Conservation (phyloP, 2,888 invertebrate species). For the Drosophila monieri region DNA sequence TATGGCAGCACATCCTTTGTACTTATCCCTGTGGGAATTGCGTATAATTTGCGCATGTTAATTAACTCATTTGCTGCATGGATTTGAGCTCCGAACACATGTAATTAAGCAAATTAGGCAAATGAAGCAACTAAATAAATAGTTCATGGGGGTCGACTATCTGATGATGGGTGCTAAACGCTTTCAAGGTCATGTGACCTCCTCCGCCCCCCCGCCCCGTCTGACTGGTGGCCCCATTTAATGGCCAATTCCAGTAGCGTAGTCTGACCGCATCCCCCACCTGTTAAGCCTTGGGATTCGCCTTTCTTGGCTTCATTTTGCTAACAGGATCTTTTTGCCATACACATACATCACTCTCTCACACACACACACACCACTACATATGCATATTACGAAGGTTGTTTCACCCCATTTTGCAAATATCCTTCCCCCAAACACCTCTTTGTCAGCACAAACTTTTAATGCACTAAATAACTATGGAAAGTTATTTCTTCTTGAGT, state of each 20-base stretch:
- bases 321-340: neutral
- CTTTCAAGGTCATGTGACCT: conserved; percentile 28
- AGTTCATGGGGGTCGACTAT: conserved; percentile 29
- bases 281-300: neutral
- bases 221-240: conserved; percentile 1
- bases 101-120: conserved; percentile 69
- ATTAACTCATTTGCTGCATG: conserved; percentile 67
- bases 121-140: conserved; percentile 65
- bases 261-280: neutral
- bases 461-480: conserved; percentile 68
- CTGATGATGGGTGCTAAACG: conserved; percentile 12
- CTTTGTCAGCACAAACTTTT: conserved; percentile 47
- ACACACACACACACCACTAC: neutral
- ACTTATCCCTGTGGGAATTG: conserved; percentile 59
- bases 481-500: conserved; percentile 50
- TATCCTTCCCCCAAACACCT: neutral
- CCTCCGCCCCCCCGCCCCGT: neutral
- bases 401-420: neutral
- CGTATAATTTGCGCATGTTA: conserved; percentile 67
- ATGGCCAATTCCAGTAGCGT: conserved; percentile 2
- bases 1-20: conserved; percentile 39
- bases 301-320: conserved; percentile 1
- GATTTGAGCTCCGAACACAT: conserved; percentile 56
- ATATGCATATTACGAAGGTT: neutral
- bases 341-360: neutral